Evolutionary conservation across 1,140 invertebrate genomes (phyloP).

Genomic region (Galleria mellonella): DNA sequence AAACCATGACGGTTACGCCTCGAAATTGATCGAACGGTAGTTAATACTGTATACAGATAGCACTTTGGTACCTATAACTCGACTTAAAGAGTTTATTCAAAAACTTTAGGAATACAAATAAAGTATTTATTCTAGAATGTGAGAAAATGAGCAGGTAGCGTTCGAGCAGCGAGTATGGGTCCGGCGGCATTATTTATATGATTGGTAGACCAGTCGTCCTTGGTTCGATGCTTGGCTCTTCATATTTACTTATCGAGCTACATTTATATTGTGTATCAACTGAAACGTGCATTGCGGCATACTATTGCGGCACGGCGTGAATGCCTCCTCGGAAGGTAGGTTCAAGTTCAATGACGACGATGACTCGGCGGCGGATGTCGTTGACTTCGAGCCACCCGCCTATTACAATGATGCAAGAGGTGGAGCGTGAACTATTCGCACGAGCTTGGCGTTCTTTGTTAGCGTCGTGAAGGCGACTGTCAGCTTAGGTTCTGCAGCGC

Average conservation of each 20-base stretch:
- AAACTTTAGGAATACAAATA: too few relatives aligned
- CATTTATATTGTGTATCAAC: too few relatives aligned
- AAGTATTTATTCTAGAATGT: too few relatives aligned
- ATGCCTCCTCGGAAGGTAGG: constrained; percentile 8
- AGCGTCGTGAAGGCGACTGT: background rate
- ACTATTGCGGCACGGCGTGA: background rate
- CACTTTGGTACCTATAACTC: too few relatives aligned
- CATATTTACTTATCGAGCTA: background rate
- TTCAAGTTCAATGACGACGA: constrained; percentile 27
- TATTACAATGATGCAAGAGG: constrained; percentile 45
- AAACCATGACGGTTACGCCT: too few relatives aligned
- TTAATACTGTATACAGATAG: too few relatives aligned
- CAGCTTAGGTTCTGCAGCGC: constrained; percentile 1
- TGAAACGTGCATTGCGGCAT: too few relatives aligned
- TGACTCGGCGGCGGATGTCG: constrained; percentile 39
- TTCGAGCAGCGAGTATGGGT: constrained; percentile 20
- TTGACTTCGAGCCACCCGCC: constrained; percentile 31
- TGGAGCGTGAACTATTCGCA: constrained; percentile 43
- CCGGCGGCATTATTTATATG: constrained; percentile 51
- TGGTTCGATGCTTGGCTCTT: constrained; percentile 26
- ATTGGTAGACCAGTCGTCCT: constrained; percentile 47
- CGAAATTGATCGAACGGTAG: too few relatives aligned
- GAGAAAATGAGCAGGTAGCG: background rate
- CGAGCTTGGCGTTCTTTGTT: constrained; percentile 21
- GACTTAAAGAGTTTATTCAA: too few relatives aligned